Conservation (phyloP, 2,797 vertebrate species). For the Rhabdophis nuchalis region DNA sequence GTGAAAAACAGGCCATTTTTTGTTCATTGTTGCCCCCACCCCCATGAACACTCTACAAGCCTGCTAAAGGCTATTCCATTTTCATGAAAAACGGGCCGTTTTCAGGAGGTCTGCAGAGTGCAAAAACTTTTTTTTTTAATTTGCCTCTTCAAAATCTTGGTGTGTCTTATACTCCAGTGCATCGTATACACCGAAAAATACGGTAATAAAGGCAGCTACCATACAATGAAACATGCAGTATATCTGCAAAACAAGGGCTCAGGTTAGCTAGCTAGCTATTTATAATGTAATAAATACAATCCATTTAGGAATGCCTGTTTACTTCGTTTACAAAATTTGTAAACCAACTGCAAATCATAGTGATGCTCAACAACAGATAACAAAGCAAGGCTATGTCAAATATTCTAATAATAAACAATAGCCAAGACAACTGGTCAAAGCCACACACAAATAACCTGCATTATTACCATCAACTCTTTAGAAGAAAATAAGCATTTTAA, state of each 20-base stretch:
- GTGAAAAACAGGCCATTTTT: too few relatives aligned
- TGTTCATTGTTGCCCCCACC: too few relatives aligned
- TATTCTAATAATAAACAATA: background rate
- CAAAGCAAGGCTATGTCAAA: background rate
- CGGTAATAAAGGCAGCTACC: background rate
- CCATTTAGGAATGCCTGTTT: background rate
- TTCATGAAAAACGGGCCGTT: too few relatives aligned
- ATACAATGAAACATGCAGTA: background rate
- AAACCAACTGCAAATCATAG: background rate
- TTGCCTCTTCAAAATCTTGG: too few relatives aligned
- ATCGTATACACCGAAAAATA: too few relatives aligned
- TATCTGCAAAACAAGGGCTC: background rate
- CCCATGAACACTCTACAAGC: too few relatives aligned
- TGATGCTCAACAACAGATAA: background rate
- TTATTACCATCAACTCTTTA: background rate
- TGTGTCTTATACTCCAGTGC: too few relatives aligned
- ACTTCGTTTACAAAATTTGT: background rate
- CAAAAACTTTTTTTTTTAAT: too few relatives aligned
- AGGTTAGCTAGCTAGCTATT: background rate
- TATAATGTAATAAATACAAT: background rate
- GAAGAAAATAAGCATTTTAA: background rate
- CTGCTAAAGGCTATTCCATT: too few relatives aligned
- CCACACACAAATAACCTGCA: background rate
- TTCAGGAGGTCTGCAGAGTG: too few relatives aligned
- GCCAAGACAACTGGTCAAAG: background rate